These are phyloP conservation scores for Lasioglossum calceatum DNA, from an alignment of 2,888 invertebrate genomes.

Conservation along the genomic window DNA sequence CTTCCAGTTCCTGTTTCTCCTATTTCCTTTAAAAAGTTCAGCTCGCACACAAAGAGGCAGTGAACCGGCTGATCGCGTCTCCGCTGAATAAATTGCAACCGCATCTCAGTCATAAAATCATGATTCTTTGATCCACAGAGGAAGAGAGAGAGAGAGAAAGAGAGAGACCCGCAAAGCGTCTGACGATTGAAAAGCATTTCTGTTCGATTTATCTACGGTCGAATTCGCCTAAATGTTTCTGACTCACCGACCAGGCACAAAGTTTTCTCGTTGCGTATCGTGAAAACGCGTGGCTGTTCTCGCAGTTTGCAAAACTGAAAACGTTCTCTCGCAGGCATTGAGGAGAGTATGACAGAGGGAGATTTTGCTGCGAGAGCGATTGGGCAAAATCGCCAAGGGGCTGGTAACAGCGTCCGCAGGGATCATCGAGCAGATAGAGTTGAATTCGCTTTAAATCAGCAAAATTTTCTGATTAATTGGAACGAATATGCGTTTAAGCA, in stretches of 20 bases:
- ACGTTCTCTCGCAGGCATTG: not conserved
- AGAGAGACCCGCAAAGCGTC: not conserved
- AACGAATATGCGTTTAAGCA: conserved; percentile 58
- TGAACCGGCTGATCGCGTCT: no score
- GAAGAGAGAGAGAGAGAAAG: not conserved
- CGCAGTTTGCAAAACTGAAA: not conserved
- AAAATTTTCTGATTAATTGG: conserved; percentile 65
- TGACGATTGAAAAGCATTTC: not conserved
- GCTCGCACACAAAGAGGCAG: no score
- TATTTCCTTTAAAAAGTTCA: no score
- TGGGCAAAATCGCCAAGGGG: not conserved
- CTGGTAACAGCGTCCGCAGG: not conserved
- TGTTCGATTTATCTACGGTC: not conserved
- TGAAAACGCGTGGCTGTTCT: not conserved
- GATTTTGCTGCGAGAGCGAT: not conserved
- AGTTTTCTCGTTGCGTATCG: not conserved
- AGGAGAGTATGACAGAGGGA: not conserved
- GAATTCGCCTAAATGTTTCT: not conserved
- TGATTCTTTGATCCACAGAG: not conserved
- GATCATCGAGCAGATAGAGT: not conserved
- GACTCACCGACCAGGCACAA: not conserved
- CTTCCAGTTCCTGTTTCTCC: no score
- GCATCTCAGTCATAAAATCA: not conserved
- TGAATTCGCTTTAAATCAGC: conserved; percentile 24
- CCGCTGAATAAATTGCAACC: not conserved